Evolutionary conservation across 2,888 invertebrate species (phyloP), one percentile per base, ranked within the genome.

Genomic region (Eristalis intricaria): DNA sequence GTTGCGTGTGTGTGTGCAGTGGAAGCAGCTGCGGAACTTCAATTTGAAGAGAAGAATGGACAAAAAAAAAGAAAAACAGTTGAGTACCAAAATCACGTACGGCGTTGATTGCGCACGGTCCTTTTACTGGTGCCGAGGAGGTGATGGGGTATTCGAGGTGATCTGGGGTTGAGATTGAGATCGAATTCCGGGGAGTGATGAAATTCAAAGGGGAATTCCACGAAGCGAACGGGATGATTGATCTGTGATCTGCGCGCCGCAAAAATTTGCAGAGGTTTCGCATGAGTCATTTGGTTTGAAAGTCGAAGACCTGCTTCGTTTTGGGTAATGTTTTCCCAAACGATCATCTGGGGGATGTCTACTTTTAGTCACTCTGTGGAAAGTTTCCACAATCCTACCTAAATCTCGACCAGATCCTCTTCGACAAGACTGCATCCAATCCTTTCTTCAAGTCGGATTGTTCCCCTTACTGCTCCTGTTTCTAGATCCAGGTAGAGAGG

Each of bases 1-100:
- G 26, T 32, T 32, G 32, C 4, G 32, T 7, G 26, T 2, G 3
- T 32, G 32, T 32, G 32, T 7, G 8, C 1, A 1, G 32, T 50
- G 32, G 35, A 71, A 71, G 61, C 56, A 66, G 63, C 70, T 61
- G 64, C 64, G 61, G 50, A 78, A 60, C 69, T 60, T 19, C 58
- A 64, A 69, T 58, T 65, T 79, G 50, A 43, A 32, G 1, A 8
- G 7, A 32, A 32, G 26, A 26, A 26, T 26, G 26, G 26, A 26
- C n/a, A n/a, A n/a, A 29, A 29, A 29, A 29, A 29, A 29, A 4
- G 4, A 32, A 32, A 32, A 32, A 32, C 7, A 32, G 5, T 32
- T 32, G 32, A 32, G 32, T 32, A 32, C 32, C 60, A 13, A 10
- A 19, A 19, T 19, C 35, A 35, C 60, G 60, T 26, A 15, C 26